Evolutionary conservation across 1,140 invertebrate genomes (phyloP), one percentile per base, ranked within the genome.

Genomic region (Halictus rubicundus): DNA sequence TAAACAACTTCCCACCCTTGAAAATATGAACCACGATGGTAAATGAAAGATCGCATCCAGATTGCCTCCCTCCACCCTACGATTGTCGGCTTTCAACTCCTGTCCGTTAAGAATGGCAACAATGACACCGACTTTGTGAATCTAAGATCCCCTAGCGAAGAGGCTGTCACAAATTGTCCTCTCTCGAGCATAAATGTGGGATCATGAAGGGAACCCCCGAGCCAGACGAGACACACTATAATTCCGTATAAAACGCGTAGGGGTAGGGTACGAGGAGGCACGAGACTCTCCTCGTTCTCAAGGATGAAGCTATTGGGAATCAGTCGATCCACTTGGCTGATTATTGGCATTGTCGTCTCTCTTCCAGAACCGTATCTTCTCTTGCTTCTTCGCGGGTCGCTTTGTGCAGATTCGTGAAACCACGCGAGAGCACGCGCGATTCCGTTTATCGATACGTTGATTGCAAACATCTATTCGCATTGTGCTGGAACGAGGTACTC

Each of bases 281-380:
- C 46, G 14, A 59, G 76, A n/a, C 71, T 32, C 63, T 79, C 64
- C 76, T 61, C 80, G 80, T 86, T 83, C 85, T 86, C 79, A 84
- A 86, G 89, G 88, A 88, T 90, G 86, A 86, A 85, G 84, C 87
- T 88, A 88, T 90, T 87, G 89, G 42, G 87, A 87, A 88, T 88
- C 82, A 77, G 80, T 78, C 88, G 88, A 88, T 88, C 82, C 89
- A 90, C 88, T 90, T 71, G 83, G 77, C 81, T 91, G 90, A 91
- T 91, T 89, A 91, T 91, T 90, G 88, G 89, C 78, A 91, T 91
- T 91, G 90, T 91, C 81, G 73, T 85, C 81, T 68, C 63, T 72
- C 82, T 70, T 39, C 37, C 52, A 39, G 68, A 72, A 86, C 32
- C 81, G 12, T 57, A 49, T 63, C 61, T 16, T 85, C 78, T 74